phyloP scores from a whole-genome alignment of 1,140 invertebrate genomes.

The Theocolax elegans region DNA sequence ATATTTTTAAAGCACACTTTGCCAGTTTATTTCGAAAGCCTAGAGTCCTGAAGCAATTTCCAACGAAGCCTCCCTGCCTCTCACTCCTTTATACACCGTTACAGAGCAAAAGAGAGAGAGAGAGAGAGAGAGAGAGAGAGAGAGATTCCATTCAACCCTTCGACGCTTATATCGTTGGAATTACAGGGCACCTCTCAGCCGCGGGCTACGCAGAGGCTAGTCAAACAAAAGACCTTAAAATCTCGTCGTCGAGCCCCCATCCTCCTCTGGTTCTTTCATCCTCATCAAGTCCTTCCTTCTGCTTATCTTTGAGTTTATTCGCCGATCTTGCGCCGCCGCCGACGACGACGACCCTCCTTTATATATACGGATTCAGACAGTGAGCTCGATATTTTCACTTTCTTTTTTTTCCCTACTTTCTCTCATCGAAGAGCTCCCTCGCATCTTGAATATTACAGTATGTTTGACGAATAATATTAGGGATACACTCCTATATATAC shows the following conservation, averaged over 20 bases:
- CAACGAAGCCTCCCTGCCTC: too few relatives aligned
- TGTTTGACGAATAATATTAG: conserved; percentile 30
- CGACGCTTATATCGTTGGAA: conserved; percentile 29
- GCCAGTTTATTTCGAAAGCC: too few relatives aligned
- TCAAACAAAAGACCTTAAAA: conserved; percentile 42
- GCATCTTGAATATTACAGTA: conserved; percentile 21
- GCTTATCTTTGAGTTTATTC: conserved; percentile 40
- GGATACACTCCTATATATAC: neutral
- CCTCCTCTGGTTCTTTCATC: conserved; percentile 15
- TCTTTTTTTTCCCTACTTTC: neutral
- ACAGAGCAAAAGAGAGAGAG: too few relatives aligned
- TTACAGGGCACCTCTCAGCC: conserved; percentile 17
- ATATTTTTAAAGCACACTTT: too few relatives aligned
- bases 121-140: too few relatives aligned
- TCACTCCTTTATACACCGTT: too few relatives aligned
- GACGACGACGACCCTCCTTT: neutral
- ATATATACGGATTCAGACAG: neutral
- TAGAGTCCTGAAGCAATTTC: too few relatives aligned
- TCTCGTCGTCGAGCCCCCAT: conserved; percentile 8
- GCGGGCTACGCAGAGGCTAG: conserved; percentile 24
- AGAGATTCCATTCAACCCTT: conserved; percentile 36
- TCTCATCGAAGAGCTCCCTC: too few relatives aligned
- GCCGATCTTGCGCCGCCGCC: conserved; percentile 20
- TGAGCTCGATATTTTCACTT: conserved; percentile 3
- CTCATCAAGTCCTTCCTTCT: conserved; percentile 34